phyloP scores from a whole-genome alignment of 2,888 invertebrate genomes.

The Chouioia cunea region DNA sequence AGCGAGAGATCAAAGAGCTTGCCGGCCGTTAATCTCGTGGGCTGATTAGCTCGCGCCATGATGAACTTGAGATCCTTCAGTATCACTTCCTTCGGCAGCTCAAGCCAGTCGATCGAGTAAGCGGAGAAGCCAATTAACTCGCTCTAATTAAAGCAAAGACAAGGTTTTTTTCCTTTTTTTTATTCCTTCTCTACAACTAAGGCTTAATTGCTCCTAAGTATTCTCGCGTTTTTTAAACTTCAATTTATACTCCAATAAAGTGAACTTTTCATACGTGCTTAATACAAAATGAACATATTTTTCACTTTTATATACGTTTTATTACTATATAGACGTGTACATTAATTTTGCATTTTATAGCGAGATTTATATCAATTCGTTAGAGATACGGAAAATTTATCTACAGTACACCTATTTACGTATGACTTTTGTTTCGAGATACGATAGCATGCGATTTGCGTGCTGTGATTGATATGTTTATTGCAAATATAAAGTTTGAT shows the following conservation, averaged over 20 bases:
- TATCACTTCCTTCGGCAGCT: conserved; percentile 52
- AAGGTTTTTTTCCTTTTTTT: no score
- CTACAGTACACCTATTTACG: no score
- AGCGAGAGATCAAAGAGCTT: conserved; percentile 60
- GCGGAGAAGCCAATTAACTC: conserved; percentile 52
- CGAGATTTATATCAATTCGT: no score
- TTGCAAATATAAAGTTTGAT: background rate
- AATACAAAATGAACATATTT: background rate
- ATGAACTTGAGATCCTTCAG: conserved; percentile 52
- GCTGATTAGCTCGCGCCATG: conserved; percentile 56
- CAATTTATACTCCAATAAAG: background rate
- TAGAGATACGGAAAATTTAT: no score
- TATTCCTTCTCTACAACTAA: no score
- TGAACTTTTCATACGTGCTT: conserved; percentile 17
- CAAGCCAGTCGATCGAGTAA: conserved; percentile 57
- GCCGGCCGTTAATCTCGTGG: conserved; percentile 58
- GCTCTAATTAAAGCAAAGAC: conserved; percentile 46
- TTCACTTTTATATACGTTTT: background rate
- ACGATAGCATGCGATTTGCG: no score
- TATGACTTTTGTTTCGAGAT: no score
- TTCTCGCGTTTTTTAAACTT: no score
- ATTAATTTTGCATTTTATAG: no score
- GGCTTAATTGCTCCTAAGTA: no score
- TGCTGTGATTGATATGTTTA: no score
- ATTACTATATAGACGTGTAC: background rate